These are phyloP conservation scores for Strigamia maritima DNA, from an alignment of 2,888 invertebrate genomes.

Conservation along the genomic window DNA sequence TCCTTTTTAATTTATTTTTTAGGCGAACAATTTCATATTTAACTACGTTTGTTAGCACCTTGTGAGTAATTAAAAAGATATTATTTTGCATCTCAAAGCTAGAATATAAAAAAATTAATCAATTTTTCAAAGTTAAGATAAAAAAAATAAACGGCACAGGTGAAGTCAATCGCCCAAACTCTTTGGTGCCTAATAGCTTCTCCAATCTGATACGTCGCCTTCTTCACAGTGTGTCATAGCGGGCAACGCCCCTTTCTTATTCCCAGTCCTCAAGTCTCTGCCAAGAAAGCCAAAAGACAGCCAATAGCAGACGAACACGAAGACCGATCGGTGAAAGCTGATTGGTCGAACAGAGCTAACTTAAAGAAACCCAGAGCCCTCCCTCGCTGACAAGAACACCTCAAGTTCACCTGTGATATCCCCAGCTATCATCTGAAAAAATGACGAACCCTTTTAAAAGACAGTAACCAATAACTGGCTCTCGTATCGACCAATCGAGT, in stretches of 20 bases:
- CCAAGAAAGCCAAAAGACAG: neutral
- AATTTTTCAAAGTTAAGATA: neutral
- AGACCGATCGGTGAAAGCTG: slow-evolving; percentile 4
- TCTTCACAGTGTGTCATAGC: neutral
- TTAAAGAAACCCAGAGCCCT: neutral
- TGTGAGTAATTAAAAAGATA: neutral
- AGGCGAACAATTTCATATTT: neutral
- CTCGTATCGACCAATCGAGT: neutral
- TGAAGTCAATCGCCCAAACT: neutral
- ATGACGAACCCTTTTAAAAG: neutral
- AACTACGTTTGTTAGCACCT: neutral
- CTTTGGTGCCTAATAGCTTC: neutral
- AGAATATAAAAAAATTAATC: neutral
- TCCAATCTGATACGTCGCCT: neutral
- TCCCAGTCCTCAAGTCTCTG: slow-evolving; percentile 4
- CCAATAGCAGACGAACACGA: slow-evolving; percentile 4
- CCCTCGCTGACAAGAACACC: slow-evolving; percentile 4
- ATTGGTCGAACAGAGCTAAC: neutral
- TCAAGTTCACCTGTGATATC: neutral
- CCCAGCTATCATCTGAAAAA: neutral
- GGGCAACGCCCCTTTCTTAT: neutral
- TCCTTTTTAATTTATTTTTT: neutral
- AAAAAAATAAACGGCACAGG: neutral
- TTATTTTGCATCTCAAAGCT: neutral
- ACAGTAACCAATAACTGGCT: neutral